phyloP scores from a whole-genome alignment of 2,113 vertebrate species.

The Festucalex cinctus region DNA sequence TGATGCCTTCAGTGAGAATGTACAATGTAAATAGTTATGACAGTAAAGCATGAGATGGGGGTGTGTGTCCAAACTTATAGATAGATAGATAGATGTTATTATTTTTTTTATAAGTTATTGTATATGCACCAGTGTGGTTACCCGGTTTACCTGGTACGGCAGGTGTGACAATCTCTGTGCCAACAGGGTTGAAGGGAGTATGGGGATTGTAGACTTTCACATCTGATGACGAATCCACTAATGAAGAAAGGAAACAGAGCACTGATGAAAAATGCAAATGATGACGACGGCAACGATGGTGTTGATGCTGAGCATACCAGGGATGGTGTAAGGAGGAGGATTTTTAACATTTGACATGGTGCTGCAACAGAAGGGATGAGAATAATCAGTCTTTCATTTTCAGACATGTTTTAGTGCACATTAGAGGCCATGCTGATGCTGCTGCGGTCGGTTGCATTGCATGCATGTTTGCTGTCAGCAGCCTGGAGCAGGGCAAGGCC shows the following conservation, averaged over 20 bases:
- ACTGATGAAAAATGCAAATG: not conserved
- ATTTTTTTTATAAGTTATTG: too few species aligned
- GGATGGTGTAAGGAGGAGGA: conserved; percentile 54
- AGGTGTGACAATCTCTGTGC: accelerated
- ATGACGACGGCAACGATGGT: not conserved
- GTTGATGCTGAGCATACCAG: conserved; percentile 36
- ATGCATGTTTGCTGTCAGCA: conserved; percentile 14
- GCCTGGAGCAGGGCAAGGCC: not conserved
- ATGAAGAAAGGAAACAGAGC: not conserved
- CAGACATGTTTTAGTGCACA: too few species aligned
- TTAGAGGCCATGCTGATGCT: not conserved
- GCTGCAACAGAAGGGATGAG: conserved; percentile 22
- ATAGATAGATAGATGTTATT: too few species aligned
- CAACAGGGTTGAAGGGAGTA: conserved; percentile 56
- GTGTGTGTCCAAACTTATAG: too few species aligned
- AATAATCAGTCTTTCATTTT: not conserved
- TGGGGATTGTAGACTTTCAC: conserved; percentile 70
- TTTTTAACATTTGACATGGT: conserved; percentile 42
- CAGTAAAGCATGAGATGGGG: too few species aligned
- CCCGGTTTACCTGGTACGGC: conserved; percentile 36
- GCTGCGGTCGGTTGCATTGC: not conserved
- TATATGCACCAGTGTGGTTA: too few species aligned
- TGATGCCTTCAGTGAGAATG: too few species aligned
- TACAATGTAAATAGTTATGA: too few species aligned
- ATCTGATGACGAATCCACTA: conserved; percentile 6